Percentiles rank a stretch among this genome's conserved stretches.
Conservation (phyloP, 1,140 invertebrate genomes). For the Planococcus citri region DNA sequence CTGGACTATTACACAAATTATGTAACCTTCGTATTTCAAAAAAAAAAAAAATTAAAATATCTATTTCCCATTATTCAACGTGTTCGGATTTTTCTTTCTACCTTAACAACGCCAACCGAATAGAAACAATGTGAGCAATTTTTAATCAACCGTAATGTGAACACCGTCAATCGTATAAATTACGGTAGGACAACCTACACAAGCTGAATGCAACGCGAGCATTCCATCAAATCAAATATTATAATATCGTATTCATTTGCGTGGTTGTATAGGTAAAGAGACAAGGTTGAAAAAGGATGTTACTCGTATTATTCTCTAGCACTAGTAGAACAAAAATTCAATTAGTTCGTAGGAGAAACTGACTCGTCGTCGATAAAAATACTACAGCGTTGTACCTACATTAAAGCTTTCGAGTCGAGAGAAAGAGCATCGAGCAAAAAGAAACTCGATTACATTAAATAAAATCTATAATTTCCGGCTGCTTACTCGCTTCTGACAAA, state of each 20-base stretch:
- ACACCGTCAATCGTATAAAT: background rate
- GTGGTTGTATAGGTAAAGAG: no score
- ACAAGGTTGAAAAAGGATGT: no score
- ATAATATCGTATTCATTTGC: background rate
- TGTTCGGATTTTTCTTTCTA: background rate
- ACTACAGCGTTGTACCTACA: no score
- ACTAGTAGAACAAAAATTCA: no score
- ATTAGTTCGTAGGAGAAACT: background rate
- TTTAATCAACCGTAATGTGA: background rate
- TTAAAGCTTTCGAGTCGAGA: no score
- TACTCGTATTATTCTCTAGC: no score
- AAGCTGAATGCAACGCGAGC: background rate
- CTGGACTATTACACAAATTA: no score
- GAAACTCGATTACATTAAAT: background rate
- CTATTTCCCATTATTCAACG: no score
- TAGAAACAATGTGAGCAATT: background rate
- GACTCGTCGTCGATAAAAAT: background rate
- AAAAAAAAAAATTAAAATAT: no score
- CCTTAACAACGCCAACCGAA: no score
- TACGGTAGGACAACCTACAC: background rate
- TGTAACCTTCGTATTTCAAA: no score
- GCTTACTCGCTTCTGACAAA: background rate
- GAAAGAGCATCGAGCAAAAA: no score
- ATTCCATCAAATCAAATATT: background rate
- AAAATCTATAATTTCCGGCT: background rate